These are phyloP conservation scores for Polyploca ridens DNA, from an alignment of 2,888 invertebrate species.

Conservation along the genomic window DNA sequence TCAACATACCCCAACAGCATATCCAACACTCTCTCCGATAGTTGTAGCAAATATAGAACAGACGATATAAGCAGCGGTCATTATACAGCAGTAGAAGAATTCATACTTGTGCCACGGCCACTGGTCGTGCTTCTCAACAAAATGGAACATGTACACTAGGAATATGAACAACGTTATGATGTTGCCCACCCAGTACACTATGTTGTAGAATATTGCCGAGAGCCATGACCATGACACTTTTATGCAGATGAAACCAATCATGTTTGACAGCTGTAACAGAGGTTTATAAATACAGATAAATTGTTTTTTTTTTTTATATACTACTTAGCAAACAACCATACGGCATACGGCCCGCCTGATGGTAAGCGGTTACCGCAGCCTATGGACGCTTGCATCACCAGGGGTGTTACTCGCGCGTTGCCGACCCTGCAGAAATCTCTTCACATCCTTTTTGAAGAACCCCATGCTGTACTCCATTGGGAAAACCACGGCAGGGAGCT, in stretches of 20 bases:
- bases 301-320: no score
- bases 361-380: no score
- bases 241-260: constrained; percentile 93
- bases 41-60: constrained; percentile 90
- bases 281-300: no score
- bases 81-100: constrained; percentile 88
- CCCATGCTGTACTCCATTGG: no score
- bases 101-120: constrained; percentile 94
- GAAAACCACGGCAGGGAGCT: no score
- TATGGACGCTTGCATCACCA: no score
- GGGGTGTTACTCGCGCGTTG: no score
- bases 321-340: no score
- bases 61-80: constrained; percentile 89
- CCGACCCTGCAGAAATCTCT: no score
- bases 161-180: constrained; percentile 90
- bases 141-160: constrained; percentile 91
- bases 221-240: constrained; percentile 85
- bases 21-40: constrained; percentile 83
- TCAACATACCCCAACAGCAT: constrained; percentile 89
- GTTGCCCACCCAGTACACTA: constrained; percentile 91
- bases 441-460: no score
- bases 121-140: constrained; percentile 91
- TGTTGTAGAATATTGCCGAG: constrained; percentile 90
- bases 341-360: no score
- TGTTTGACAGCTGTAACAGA: constrained; percentile 85